Evolutionary conservation across 2,888 invertebrate species (phyloP).

Genomic region (Amblyteles armatorius): DNA sequence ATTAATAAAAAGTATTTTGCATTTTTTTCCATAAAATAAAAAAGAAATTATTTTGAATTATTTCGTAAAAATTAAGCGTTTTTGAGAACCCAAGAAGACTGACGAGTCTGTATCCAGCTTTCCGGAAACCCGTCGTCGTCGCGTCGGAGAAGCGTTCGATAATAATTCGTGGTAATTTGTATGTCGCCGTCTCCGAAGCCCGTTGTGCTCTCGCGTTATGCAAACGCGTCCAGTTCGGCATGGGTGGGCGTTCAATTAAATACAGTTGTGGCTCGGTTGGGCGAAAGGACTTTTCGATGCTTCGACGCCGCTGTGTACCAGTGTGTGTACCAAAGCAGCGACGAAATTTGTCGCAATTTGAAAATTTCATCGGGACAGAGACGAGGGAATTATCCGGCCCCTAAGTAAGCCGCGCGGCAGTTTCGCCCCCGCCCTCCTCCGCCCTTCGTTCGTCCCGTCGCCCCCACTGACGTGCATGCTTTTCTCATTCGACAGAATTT

Average conservation of each 20-base stretch:
- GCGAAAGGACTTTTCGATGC: constrained; percentile 21
- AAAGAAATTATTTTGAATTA: too few species aligned
- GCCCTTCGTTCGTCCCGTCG: constrained; percentile 22
- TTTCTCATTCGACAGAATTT: constrained; percentile 66
- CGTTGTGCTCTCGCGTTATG: not conserved
- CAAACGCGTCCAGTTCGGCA: not conserved
- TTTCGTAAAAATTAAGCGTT: too few species aligned
- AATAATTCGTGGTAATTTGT: constrained; percentile 18
- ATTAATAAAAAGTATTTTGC: too few species aligned
- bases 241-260: constrained; percentile 52
- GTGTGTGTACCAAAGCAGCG: constrained; percentile 27
- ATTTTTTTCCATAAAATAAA: too few species aligned
- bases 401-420: constrained; percentile 49
- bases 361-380: constrained; percentile 66
- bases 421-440: constrained; percentile 4
- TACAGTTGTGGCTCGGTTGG: constrained; percentile 45
- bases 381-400: constrained; percentile 65
- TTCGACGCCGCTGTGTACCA: constrained; percentile 39
- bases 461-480: constrained; percentile 16
- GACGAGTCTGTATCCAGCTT: too few species aligned
- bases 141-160: not conserved
- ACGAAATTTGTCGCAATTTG: constrained; percentile 67
- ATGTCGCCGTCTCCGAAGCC: constrained; percentile 14
- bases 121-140: not conserved
- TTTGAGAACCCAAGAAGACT: too few species aligned